Conservation (phyloP, 2,888 invertebrate species). For the Zygogramma bicolorata region DNA sequence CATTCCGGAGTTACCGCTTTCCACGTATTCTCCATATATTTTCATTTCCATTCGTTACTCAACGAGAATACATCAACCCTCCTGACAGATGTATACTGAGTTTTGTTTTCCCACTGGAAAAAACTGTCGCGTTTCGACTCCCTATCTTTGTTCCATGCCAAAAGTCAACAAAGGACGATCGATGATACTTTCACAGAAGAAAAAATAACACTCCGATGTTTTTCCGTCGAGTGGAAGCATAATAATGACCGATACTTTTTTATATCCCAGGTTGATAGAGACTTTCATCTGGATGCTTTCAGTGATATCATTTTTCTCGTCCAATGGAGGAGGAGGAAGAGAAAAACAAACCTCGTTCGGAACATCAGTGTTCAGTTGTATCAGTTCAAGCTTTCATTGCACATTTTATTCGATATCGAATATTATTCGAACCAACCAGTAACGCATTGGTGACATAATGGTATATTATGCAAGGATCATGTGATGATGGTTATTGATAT, state of each 20-base stretch:
- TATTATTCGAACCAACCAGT: no score
- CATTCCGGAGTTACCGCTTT: neutral
- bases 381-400: no score
- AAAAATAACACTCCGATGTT: neutral
- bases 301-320: no score
- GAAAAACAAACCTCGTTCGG: no score
- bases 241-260: neutral
- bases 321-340: no score
- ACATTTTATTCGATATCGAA: no score
- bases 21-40: slow-evolving; percentile 17
- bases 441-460: no score
- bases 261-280: no score
- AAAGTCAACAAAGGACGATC: neutral
- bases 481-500: no score
- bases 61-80: slow-evolving; percentile 20
- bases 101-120: slow-evolving; percentile 22
- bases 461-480: no score
- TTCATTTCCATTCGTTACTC: slow-evolving; percentile 17
- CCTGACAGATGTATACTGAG: slow-evolving; percentile 16
- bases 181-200: neutral
- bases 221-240: neutral
- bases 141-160: slow-evolving; percentile 4
- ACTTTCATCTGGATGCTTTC: no score
- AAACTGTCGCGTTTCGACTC: neutral
- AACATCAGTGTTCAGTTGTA: no score